Base-by-base conservation (phyloP, 2,113 vertebrate genomes). In the Mungos mungo region DNA sequence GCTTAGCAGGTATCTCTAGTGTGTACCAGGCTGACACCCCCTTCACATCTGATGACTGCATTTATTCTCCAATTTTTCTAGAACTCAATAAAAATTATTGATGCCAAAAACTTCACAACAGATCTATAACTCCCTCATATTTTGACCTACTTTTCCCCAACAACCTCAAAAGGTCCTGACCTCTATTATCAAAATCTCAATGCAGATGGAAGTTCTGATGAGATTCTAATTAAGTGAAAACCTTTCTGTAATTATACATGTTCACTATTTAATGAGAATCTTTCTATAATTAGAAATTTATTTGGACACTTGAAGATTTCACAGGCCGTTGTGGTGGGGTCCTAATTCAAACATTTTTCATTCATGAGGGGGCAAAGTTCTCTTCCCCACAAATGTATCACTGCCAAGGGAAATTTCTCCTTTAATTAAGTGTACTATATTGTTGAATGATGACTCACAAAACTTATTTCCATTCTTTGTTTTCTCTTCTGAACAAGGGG, bases 171-270 rank as follows among this genome's bases (percentile, higher is more conserved):
- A 98, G 97, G 90, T 96, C 97, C 57, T 96, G 96, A 98, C 97
- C 97, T 97, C 98, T 98, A 98, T 98, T 98, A 98, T 98, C 97
- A 98, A 97, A 97, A 93, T 95, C 97, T 98, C 60, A 50, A 95
- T 96, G 97, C 97, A 97, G 97, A 97, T 97, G 97, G 97, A 97
- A 95, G 94, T 85, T 96, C 95, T 97, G 98, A 98, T 98, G 98
- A 98, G 97, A 98, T 98, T 98, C 97, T 98, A 98, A 98, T 98
- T 98, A 98, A 98, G 96, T 98, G 97, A 96, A 98, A 98, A 97
- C 96, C 97, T 97, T 98, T 96, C 98, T 97, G 97, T 98, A 98
- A 98, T 98, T 98, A 98, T 98, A 98, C 96, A 96, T 98, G 97
- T 97, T 98, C 98, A 96, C 88, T 88, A 96, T 98, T 98, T 98